Base-by-base conservation (phyloP, 2,888 invertebrate species). In the Amphipyra tragopoginis region DNA sequence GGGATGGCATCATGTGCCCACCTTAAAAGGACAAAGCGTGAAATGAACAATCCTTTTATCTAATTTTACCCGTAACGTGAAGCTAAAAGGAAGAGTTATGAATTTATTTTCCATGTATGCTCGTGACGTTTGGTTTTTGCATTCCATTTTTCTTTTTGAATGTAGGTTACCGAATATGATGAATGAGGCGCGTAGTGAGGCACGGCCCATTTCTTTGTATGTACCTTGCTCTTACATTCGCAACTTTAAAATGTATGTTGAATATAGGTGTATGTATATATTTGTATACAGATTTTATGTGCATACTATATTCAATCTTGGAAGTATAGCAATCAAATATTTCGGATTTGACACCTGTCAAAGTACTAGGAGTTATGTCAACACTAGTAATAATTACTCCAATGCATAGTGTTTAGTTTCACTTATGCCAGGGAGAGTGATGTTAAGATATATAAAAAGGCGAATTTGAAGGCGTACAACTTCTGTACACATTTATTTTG, bases 121-220 rank as follows among this genome's bases (percentile, higher is more conserved):
- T 55, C 36, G 45, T 70, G 75, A 64, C 64, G 64, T 68, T 72
- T 53, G 58, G 64, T 56, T 69, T 49, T 50, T 47, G 57, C 49
- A 69, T 64, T 55, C 53, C 55, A 50, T 61, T 70, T 64, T 75
- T 60, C 42, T 66, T 63, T 74, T 72, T 54, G 52, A 74, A 59
- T 67, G 60, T 61, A 53, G 52, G 71, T 53, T 70, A 60, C 64
- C 45, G 57, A 77, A 77, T 66, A 67, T 70, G 74, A 66, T 62
- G 66, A 62, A 65, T 65, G 61, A 65, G 47, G 48, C 58, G 45
- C 44, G 63, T 64, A 49, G 55, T 52, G 60, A 59, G 57, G 58
- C 59, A 48, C 58, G 26, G 34, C 52, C 50, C 59, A 61, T 53
- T 72, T 72, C 59, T 68, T 62, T 72, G 50, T 57, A 39, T 40